Percentiles rank a stretch among this genome's conserved stretches.
Evolutionary conservation across 2,888 invertebrate species (phyloP).

Genomic region (Ormyrus rosae): DNA sequence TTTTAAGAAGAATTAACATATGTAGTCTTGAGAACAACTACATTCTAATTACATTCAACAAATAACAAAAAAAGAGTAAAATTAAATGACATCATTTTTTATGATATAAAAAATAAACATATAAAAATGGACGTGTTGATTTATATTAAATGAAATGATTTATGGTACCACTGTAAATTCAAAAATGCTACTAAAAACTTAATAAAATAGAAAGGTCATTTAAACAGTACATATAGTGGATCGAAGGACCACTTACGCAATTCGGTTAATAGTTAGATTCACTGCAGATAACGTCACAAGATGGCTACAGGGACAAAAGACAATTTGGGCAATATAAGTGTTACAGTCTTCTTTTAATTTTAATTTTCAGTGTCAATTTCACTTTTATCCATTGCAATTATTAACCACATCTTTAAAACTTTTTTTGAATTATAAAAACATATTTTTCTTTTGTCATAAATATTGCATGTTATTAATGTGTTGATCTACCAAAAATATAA

Average conservation of each 20-base stretch:
- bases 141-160: conserved; percentile 56
- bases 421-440: conserved; percentile 5
- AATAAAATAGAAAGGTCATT: conserved; percentile 61
- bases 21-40: conserved; percentile 60
- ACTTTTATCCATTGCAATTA: conserved; percentile 17
- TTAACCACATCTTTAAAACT: not conserved
- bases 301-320: conserved; percentile 84
- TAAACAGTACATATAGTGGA: conserved; percentile 73
- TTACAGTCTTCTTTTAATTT: conserved; percentile 54
- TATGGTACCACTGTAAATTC: conserved; percentile 66
- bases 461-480: conserved; percentile 30
- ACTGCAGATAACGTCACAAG: conserved; percentile 94
- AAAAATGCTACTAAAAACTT: conserved; percentile 62
- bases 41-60: conserved; percentile 70
- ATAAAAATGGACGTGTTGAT: conserved; percentile 55
- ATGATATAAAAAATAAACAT: conserved; percentile 46
- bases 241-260: conserved; percentile 87
- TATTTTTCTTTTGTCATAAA: conserved; percentile 40
- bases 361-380: conserved; percentile 6
- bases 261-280: conserved; percentile 94
- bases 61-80: conserved; percentile 61
- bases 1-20: not conserved
- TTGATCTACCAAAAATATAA: conserved; percentile 26
- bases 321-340: conserved; percentile 67
- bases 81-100: conserved; percentile 38